These are phyloP conservation scores for Orgyia antiqua DNA, from an alignment of 2,888 invertebrate genomes.

Conservation along the genomic window DNA sequence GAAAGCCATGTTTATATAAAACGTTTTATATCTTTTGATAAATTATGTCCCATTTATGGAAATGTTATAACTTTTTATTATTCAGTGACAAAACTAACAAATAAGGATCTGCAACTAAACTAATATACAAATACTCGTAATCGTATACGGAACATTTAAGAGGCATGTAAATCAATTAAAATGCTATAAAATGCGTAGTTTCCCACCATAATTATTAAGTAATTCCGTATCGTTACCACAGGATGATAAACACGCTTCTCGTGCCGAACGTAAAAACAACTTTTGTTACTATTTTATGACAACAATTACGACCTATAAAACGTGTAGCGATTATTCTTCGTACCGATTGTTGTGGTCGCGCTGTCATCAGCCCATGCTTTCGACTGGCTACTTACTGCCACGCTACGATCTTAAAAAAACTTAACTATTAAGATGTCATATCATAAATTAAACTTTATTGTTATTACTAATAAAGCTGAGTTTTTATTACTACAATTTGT, in stretches of 20 bases:
- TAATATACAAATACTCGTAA: constrained; percentile 27
- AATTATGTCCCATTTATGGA: constrained; percentile 7
- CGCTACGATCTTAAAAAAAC: constrained; percentile 25
- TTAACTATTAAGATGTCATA: constrained; percentile 30
- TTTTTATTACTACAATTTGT: constrained; percentile 23
- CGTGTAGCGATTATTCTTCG: constrained; percentile 71
- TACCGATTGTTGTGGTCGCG: constrained; percentile 68
- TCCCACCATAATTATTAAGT: constrained; percentile 64
- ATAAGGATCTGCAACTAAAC: constrained; percentile 35
- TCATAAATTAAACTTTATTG: constrained; percentile 43
- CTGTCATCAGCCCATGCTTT: constrained; percentile 60
- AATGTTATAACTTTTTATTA: constrained; percentile 15
- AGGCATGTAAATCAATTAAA: constrained; percentile 59
- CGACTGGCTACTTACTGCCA: constrained; percentile 39
- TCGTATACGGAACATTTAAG: constrained; percentile 38
- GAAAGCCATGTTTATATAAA: constrained; percentile 5
- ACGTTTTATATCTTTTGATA: constrained; percentile 9
- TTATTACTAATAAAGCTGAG: constrained; percentile 30
- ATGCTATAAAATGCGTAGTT: constrained; percentile 53
- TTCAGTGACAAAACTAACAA: constrained; percentile 17
- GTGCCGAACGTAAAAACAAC: constrained; percentile 73
- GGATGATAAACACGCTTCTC: constrained; percentile 70
- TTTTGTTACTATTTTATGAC: constrained; percentile 77
- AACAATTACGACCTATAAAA: constrained; percentile 78
- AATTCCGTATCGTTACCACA: constrained; percentile 57